Percentiles rank a stretch among this genome's conserved stretches.
phyloP scores from a whole-genome alignment of 2,888 invertebrate genomes.

The Phragmatobia fuliginosa region DNA sequence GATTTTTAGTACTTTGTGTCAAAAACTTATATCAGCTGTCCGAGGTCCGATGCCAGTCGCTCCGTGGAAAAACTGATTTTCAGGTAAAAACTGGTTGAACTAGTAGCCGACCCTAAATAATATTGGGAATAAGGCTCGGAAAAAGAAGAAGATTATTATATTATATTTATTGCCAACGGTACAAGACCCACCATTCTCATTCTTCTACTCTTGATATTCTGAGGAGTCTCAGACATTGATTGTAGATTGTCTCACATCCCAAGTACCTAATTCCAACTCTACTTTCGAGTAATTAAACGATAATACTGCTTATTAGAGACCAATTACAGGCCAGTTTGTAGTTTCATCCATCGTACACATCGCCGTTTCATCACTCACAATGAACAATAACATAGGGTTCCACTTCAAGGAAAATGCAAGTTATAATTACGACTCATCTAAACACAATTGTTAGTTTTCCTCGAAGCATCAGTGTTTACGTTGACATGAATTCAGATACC shows the following conservation, averaged over 20 bases:
- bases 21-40: too few species aligned
- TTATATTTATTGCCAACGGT: too few species aligned
- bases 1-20: too few species aligned
- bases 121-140: too few species aligned
- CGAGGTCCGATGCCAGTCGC: too few species aligned
- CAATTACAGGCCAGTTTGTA: background rate
- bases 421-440: background rate
- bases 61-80: too few species aligned
- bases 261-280: background rate
- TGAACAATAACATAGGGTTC: background rate
- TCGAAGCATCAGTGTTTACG: background rate
- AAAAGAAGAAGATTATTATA: too few species aligned
- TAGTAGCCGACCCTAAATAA: too few species aligned
- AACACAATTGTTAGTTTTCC: conserved; percentile 4
- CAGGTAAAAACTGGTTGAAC: too few species aligned
- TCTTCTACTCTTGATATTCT: background rate
- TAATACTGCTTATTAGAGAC: background rate
- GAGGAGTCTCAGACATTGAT: background rate
- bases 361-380: background rate
- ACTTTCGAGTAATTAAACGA: background rate
- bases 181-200: too few species aligned
- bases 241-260: background rate
- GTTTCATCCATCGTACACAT: background rate
- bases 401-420: conserved; percentile 3
- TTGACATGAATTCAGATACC: background rate